phyloP scores from a whole-genome alignment of 2,113 vertebrate genomes.

The Stegastes partitus region DNA sequence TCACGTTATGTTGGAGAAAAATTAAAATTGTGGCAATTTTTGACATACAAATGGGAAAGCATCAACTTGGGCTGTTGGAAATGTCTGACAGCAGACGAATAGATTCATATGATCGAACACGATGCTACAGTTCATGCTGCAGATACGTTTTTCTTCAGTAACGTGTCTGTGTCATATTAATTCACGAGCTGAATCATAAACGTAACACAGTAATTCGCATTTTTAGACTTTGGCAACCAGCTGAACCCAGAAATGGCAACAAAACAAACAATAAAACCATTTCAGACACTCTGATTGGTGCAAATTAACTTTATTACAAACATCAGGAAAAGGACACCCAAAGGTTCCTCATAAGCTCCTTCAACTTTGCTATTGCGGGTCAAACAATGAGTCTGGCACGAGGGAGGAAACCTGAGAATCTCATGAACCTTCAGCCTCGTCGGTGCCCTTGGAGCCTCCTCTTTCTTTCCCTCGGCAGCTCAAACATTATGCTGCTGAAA shows the following conservation, averaged over 20 bases:
- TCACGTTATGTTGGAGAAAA: too few species aligned
- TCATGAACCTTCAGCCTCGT: constrained; percentile 47
- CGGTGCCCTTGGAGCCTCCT: constrained; percentile 67
- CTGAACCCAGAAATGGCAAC: background rate
- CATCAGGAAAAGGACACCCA: background rate
- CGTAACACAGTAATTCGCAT: rapidly evolving
- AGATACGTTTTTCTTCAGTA: too few species aligned
- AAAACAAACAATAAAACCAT: background rate
- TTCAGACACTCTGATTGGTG: background rate
- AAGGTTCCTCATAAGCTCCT: background rate
- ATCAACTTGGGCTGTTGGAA: too few species aligned
- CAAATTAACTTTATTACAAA: background rate
- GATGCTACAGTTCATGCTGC: too few species aligned
- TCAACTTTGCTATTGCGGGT: constrained; percentile 32
- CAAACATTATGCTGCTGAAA: constrained; percentile 47
- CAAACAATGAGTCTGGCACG: constrained; percentile 35
- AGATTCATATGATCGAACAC: too few species aligned
- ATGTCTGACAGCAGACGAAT: too few species aligned
- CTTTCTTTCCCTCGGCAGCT: constrained; percentile 26
- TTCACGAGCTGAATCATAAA: background rate
- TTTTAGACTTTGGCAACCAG: constrained; percentile 1
- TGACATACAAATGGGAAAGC: too few species aligned
- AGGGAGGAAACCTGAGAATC: constrained; percentile 67
- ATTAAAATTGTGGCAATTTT: too few species aligned
- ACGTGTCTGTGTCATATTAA: too few species aligned